Percentiles rank a stretch among this genome's conserved stretches.
Evolutionary conservation across 2,113 vertebrate species (phyloP).

Genomic region (Tricholaema leucomelas): DNA sequence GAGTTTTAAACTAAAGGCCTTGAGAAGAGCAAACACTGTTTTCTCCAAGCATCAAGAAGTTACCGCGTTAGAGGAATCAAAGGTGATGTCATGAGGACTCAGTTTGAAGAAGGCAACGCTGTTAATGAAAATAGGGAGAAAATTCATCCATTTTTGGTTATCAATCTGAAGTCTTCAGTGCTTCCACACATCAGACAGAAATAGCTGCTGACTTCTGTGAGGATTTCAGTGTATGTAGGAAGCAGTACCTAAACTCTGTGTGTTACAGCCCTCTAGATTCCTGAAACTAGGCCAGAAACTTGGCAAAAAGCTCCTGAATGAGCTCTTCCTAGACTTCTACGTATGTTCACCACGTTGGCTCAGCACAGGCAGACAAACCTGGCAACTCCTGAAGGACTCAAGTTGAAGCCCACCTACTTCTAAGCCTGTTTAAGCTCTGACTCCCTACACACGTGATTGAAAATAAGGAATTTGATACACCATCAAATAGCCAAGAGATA

Average conservation of each 20-base stretch:
- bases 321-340: neutral
- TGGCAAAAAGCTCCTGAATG: neutral
- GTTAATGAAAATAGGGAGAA: rapidly evolving
- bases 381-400: rapidly evolving
- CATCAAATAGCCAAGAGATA: rapidly evolving
- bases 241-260: rapidly evolving
- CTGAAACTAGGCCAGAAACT: neutral
- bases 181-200: too few species aligned
- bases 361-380: neutral
- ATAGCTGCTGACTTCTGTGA: rapidly evolving
- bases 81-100: neutral
- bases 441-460: neutral
- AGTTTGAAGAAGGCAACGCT: neutral
- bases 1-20: rapidly evolving
- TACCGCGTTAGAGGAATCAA: neutral
- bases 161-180: neutral
- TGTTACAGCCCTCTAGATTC: neutral
- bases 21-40: rapidly evolving
- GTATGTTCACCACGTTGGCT: neutral
- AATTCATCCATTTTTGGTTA: neutral
- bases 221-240: rapidly evolving
- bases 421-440: neutral
- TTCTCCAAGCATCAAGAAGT: neutral
- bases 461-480: neutral
- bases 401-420: rapidly evolving